Percentiles rank a stretch among this genome's conserved stretches.
phyloP scores from a whole-genome alignment of 1,140 invertebrate genomes.

The Halictus rubicundus region DNA sequence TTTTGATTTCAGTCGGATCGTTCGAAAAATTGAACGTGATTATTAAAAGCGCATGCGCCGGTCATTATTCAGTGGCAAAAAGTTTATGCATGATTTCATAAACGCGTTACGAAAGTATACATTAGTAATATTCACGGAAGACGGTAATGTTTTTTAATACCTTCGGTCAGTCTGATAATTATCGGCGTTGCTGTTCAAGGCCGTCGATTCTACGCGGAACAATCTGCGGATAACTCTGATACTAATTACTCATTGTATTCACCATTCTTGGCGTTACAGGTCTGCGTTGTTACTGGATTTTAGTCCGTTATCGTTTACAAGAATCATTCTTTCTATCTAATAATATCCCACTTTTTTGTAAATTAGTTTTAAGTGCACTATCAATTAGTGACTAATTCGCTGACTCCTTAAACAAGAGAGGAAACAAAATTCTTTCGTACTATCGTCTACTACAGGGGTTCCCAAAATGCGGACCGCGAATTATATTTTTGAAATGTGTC shows the following conservation, averaged over 20 bases:
- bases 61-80: background rate
- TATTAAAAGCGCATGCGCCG: background rate
- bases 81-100: background rate
- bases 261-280: too few relatives aligned
- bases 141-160: constrained; percentile 17
- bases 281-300: background rate
- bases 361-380: background rate
- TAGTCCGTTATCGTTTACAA: background rate
- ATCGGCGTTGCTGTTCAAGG: constrained; percentile 14
- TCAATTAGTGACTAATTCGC: background rate
- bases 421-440: background rate
- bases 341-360: background rate
- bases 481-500: too few relatives aligned
- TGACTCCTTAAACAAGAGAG: background rate
- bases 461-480: too few relatives aligned
- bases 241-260: constrained; percentile 2
- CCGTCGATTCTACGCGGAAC: constrained; percentile 9
- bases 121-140: constrained; percentile 6
- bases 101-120: background rate
- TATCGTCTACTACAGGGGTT: too few relatives aligned
- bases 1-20: background rate
- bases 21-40: background rate
- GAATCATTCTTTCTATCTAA: background rate
- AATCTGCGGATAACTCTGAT: constrained; percentile 5
- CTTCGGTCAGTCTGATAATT: background rate